These are phyloP conservation scores for Drosophila antonietae DNA, from an alignment of 2,888 invertebrate species.

Conservation along the genomic window DNA sequence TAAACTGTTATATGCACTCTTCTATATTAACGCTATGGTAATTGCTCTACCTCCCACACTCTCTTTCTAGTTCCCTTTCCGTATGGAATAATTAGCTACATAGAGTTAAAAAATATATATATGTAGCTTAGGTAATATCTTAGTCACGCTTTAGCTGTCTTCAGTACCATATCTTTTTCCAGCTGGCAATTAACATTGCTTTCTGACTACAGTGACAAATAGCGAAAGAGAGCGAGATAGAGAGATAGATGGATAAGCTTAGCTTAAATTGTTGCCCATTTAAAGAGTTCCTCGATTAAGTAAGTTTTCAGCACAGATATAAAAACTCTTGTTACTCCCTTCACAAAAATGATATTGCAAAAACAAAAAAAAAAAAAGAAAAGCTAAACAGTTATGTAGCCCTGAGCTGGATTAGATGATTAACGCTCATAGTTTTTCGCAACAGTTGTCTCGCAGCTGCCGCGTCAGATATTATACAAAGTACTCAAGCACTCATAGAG, in stretches of 20 bases:
- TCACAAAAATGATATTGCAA: constrained; percentile 60
- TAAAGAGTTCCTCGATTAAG: constrained; percentile 54
- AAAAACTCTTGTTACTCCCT: constrained; percentile 15
- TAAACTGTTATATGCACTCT: constrained; percentile 40
- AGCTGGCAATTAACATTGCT: constrained; percentile 69
- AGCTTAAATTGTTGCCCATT: constrained; percentile 11
- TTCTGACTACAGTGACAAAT: constrained; percentile 30
- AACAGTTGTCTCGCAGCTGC: constrained; percentile 29
- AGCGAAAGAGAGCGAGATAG: constrained; percentile 3
- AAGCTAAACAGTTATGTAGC: constrained; percentile 34
- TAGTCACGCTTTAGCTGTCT: constrained; percentile 77
- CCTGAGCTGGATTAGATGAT: constrained; percentile 69
- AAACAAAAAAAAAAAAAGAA: constrained; percentile 18
- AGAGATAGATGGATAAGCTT: constrained; percentile 3
- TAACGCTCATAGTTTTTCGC: constrained; percentile 39
- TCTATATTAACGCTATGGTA: constrained; percentile 56
- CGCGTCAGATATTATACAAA: constrained; percentile 37
- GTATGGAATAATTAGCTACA: constrained; percentile 67
- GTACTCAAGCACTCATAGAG: constrained; percentile 28
- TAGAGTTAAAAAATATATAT: constrained; percentile 27
- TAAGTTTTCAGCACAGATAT: constrained; percentile 41
- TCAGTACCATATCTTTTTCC: constrained; percentile 63
- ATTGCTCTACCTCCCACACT: constrained; percentile 52
- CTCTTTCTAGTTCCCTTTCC: constrained; percentile 19
- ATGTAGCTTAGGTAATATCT: constrained; percentile 74